Evolutionary conservation across 2,113 vertebrate genomes (phyloP).

Genomic region (Synodontis membranacea): DNA sequence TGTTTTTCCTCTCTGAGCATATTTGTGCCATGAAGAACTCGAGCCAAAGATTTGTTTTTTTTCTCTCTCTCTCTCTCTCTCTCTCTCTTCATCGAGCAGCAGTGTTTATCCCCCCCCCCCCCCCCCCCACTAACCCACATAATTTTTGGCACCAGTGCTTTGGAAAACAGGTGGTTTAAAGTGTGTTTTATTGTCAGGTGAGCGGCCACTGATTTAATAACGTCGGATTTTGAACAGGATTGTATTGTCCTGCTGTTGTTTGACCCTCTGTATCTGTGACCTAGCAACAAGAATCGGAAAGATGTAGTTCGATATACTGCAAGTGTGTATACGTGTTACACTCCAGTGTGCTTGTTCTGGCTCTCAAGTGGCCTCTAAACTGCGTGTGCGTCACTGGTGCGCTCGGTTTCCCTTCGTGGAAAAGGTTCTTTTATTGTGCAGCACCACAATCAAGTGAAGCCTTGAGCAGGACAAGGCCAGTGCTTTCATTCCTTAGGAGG

Average conservation of each 20-base stretch:
- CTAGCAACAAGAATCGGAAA: neutral
- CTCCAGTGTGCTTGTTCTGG: neutral
- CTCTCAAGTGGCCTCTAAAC: conserved; percentile 1
- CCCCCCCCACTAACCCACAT: neutral
- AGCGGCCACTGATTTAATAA: neutral
- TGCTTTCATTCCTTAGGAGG: neutral
- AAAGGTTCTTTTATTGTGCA: conserved; percentile 8
- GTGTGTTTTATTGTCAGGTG: neutral
- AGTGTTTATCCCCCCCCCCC: neutral
- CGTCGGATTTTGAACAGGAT: conserved; percentile 6
- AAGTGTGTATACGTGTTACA: neutral
- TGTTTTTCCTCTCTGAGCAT: conserved; percentile 37
- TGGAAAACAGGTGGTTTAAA: conserved; percentile 42
- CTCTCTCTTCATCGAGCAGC: neutral
- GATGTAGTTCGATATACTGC: neutral
- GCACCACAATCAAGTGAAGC: neutral
- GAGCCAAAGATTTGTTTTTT: conserved; percentile 25
- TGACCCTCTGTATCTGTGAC: neutral
- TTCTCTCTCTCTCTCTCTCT: conserved; percentile 27
- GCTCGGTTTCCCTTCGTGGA: neutral
- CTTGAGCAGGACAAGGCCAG: conserved; percentile 5
- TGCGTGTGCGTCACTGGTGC: neutral
- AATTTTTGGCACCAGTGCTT: neutral
- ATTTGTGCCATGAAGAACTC: conserved; percentile 31
- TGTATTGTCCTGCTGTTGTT: neutral